Percentiles rank a stretch among this genome's conserved stretches.
Evolutionary conservation across 2,797 vertebrate genomes (phyloP).

Genomic region (Platalea minor): DNA sequence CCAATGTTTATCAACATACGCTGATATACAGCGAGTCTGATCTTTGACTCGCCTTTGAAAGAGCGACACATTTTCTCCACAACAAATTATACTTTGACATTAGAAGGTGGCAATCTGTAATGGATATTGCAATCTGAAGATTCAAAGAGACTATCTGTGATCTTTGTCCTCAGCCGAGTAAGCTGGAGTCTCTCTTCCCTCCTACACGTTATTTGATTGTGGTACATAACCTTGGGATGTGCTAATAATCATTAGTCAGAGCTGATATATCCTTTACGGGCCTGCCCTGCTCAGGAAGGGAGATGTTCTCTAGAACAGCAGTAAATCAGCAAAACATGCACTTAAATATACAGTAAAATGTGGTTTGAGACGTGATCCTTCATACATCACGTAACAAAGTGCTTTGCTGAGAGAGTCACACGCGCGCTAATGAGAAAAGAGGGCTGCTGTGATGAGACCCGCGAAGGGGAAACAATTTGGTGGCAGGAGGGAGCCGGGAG

Average conservation of each 20-base stretch:
- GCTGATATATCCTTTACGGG: constrained; percentile 22
- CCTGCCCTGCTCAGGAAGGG: not conserved
- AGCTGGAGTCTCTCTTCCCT: constrained; percentile 58
- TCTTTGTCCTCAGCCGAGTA: constrained; percentile 55
- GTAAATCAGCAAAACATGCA: constrained; percentile 67
- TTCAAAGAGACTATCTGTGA: constrained; percentile 61
- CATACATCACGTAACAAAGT: constrained; percentile 20
- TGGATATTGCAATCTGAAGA: constrained; percentile 72
- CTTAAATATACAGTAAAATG: constrained; percentile 62
- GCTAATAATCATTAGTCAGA: constrained; percentile 70
- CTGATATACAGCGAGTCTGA: constrained; percentile 49
- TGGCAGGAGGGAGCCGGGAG: not conserved
- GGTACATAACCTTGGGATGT: constrained; percentile 66
- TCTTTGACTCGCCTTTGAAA: constrained; percentile 71
- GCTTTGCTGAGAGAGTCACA: not conserved
- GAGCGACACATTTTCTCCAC: constrained; percentile 40
- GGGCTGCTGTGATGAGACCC: not conserved
- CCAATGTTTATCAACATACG: not conserved
- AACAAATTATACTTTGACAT: constrained; percentile 74
- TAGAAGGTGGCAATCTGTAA: constrained; percentile 70
- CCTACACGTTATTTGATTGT: constrained; percentile 59
- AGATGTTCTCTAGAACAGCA: not conserved
- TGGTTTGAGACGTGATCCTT: constrained; percentile 24
- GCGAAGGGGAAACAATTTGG: not conserved
- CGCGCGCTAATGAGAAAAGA: not conserved